Conservation (phyloP, 2,888 invertebrate species). For the Pherbina coryleti region DNA sequence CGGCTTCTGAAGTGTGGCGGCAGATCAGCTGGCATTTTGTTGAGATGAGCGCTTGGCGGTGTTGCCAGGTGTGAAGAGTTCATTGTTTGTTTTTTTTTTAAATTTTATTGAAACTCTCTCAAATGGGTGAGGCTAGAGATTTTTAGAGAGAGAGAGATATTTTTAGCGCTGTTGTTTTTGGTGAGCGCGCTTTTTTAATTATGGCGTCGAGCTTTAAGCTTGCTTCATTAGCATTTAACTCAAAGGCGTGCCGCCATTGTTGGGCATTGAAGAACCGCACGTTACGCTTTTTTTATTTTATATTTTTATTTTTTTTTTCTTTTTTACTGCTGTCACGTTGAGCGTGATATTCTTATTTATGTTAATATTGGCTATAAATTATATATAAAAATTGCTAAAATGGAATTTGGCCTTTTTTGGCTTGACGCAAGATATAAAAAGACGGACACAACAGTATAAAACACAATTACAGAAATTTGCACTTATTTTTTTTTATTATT, state of each 20-base stretch:
- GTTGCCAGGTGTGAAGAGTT: conserved; percentile 59
- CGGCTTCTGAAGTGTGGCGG: conserved; percentile 40
- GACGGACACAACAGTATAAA: no score
- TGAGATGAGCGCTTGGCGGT: conserved; percentile 40
- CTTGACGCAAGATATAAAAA: not conserved
- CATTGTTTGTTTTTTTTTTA: conserved; percentile 47
- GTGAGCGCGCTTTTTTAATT: not conserved
- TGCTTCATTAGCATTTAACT: no score
- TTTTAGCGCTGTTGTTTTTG: not conserved
- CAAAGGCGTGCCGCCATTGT: not conserved
- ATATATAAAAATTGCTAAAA: not conserved
- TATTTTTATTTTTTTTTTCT: not conserved
- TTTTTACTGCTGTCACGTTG: conserved; percentile 3
- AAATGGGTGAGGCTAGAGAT: no score
- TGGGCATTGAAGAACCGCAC: not conserved
- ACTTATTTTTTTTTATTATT: not conserved
- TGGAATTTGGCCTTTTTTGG: not conserved
- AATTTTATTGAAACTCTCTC: no score
- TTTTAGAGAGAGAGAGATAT: not conserved
- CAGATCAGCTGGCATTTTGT: conserved; percentile 29
- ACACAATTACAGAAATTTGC: not conserved
- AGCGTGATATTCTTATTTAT: conserved; percentile 5
- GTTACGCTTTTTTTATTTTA: not conserved
- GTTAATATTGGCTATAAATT: not conserved
- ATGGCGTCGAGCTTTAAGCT: not conserved